Evolutionary conservation across 2,888 invertebrate species (phyloP).

Genomic region (Drosophila affinis): DNA sequence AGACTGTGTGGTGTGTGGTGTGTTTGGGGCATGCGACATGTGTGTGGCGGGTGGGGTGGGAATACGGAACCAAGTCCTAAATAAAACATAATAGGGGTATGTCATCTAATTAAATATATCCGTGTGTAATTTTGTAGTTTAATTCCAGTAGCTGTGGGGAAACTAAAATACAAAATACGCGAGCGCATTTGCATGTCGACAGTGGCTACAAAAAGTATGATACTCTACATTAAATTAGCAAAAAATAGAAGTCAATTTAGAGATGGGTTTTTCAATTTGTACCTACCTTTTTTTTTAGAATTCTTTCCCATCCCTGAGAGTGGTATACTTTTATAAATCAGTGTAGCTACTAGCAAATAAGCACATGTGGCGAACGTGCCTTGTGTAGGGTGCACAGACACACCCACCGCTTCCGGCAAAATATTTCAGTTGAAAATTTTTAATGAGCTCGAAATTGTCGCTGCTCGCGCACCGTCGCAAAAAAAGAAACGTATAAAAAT

Average conservation of each 20-base stretch:
- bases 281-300: background rate
- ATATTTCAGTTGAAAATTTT: slow-evolving; percentile 80
- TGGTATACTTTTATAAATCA: slow-evolving; percentile 26
- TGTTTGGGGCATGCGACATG: slow-evolving; percentile 33
- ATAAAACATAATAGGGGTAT: slow-evolving; percentile 60
- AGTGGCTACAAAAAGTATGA: slow-evolving; percentile 19
- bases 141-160: slow-evolving; percentile 58
- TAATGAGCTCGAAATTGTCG: slow-evolving; percentile 74
- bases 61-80: slow-evolving; percentile 37
- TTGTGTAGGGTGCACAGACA: slow-evolving; percentile 30
- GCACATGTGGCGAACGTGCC: slow-evolving; percentile 36
- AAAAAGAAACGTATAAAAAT: slow-evolving; percentile 21
- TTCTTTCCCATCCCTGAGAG: background rate
- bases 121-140: slow-evolving; percentile 67
- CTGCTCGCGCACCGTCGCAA: slow-evolving; percentile 18
- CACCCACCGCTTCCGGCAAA: slow-evolving; percentile 66
- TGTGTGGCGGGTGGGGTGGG: slow-evolving; percentile 18
- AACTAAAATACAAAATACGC: slow-evolving; percentile 62
- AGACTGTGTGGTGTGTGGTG: background rate
- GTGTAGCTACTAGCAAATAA: slow-evolving; percentile 50
- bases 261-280: background rate
- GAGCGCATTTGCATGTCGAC: slow-evolving; percentile 10
- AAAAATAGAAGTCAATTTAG: background rate
- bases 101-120: slow-evolving; percentile 75
- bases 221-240: background rate